Evolutionary conservation across 53 echinoderm and acorn worm species (phyloP), one percentile per base, ranked within the genome.

Genomic region (Echinometra lucunter): DNA sequence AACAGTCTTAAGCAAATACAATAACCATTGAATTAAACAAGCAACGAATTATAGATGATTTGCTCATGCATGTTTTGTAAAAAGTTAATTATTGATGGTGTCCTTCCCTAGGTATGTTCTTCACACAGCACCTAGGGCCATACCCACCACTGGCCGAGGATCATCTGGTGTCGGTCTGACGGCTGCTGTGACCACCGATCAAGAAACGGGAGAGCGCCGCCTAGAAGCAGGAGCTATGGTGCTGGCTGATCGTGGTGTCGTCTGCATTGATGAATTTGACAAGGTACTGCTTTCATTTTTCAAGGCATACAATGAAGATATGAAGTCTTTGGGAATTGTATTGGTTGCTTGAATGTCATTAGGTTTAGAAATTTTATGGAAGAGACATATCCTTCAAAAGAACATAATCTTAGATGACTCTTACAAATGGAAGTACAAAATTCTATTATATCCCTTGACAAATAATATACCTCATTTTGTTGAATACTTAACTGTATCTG

Each of bases 211-310:
- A 37, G 99, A 98, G 94, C 96, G 99, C 34, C 91, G 97, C 4
- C 94, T 98, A 49, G 99, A 98, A 92, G 99, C 99, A 2, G 99
- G 99, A 58, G 99, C 99, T 60, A 98, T 98, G 99, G 99, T 98
- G 45, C 91, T 98, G 9, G 99, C 99, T 45, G 99, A 98, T 70
- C 96, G 99, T 45, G 99, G 99, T 21, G 99, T 98, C 3, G 99
- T 98, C 57, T 98, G 99, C 88, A 98, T 98, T 45, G 99, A 98
- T 74, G 99, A 98, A 74, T 98, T 98, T 97, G 99, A 98, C 94
- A 98, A 98, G 98, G 99, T 98, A 58, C 44, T 21, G 37, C 45
- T 45, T 15, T n/a, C 85, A 49, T 34, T 72, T n/a, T 32, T 12
- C 30, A 30, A 12, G 72, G 16, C 23, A 4, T 0, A 32, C 9